These are phyloP conservation scores for Drosophila mettleri DNA, from an alignment of 2,888 invertebrate species.

Conservation along the genomic window DNA sequence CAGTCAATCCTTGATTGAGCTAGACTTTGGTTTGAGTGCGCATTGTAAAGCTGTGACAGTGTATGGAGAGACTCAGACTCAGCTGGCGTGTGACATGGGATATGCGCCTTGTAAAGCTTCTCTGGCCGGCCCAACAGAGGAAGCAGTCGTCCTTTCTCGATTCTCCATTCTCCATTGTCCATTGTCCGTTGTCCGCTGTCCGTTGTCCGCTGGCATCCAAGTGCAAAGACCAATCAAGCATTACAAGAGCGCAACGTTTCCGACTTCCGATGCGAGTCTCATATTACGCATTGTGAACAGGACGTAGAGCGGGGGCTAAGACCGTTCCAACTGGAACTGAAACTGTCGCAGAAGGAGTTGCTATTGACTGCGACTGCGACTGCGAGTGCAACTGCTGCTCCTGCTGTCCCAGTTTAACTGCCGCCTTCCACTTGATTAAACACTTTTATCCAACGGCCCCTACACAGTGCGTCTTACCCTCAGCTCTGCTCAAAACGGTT, in stretches of 20 bases:
- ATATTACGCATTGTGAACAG: slow-evolving; percentile 69
- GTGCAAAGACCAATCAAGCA: slow-evolving; percentile 73
- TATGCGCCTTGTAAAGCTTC: slow-evolving; percentile 77
- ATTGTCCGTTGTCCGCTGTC: neutral
- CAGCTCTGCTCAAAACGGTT: slow-evolving; percentile 13
- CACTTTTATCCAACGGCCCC: slow-evolving; percentile 74
- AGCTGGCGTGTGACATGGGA: slow-evolving; percentile 58
- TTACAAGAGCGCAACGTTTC: slow-evolving; percentile 74
- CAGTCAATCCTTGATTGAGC: neutral
- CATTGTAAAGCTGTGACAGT: neutral
- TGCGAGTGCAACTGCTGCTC: slow-evolving; percentile 1
- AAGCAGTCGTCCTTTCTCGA: slow-evolving; percentile 17
- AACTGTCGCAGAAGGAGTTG: slow-evolving; percentile 33
- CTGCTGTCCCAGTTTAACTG: slow-evolving; percentile 56
- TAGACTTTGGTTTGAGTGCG: neutral
- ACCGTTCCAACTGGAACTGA: slow-evolving; percentile 14
- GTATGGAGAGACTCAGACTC: slow-evolving; percentile 25
- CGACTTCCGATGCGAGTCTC: slow-evolving; percentile 82
- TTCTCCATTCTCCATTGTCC: neutral
- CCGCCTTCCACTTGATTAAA: slow-evolving; percentile 83
- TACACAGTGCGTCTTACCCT: slow-evolving; percentile 20
- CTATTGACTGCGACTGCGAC: neutral
- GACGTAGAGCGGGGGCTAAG: slow-evolving; percentile 7
- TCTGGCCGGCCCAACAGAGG: slow-evolving; percentile 26
- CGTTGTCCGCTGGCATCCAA: slow-evolving; percentile 31